phyloP scores from a whole-genome alignment of 2,113 vertebrate species.

The Dromas ardeola region DNA sequence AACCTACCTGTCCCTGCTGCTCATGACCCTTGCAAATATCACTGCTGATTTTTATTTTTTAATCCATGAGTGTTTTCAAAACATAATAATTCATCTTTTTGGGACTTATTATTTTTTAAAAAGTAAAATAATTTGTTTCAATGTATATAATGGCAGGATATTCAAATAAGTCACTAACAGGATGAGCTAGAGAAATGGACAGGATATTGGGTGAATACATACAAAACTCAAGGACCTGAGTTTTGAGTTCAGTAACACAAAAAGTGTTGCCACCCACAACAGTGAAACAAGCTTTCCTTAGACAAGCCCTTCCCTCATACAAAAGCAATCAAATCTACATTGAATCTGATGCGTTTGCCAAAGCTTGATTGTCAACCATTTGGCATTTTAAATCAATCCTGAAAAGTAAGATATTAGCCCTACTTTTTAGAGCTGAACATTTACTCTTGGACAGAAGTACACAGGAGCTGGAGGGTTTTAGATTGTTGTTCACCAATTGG shows the following conservation, averaged over 20 bases:
- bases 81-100: neutral
- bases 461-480: neutral
- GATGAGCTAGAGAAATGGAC: neutral
- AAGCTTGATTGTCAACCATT: neutral
- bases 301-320: neutral
- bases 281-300: neutral
- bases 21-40: neutral
- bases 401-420: neutral
- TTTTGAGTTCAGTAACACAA: neutral
- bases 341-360: neutral
- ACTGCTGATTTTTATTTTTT: neutral
- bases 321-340: neutral
- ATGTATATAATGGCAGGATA: neutral
- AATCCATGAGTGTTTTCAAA: neutral
- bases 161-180: neutral
- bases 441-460: neutral
- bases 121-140: neutral
- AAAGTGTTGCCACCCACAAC: neutral
- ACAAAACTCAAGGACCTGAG: neutral
- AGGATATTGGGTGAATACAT: neutral
- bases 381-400: neutral
- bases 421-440: neutral
- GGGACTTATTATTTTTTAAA: accelerated
- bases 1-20: neutral
- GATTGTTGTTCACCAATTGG: neutral